A percentile compares a stretch with the other conserved stretches of the same genome.
Conservation (phyloP, 2,113 vertebrate species). For the Argyrosomus japonicus region DNA sequence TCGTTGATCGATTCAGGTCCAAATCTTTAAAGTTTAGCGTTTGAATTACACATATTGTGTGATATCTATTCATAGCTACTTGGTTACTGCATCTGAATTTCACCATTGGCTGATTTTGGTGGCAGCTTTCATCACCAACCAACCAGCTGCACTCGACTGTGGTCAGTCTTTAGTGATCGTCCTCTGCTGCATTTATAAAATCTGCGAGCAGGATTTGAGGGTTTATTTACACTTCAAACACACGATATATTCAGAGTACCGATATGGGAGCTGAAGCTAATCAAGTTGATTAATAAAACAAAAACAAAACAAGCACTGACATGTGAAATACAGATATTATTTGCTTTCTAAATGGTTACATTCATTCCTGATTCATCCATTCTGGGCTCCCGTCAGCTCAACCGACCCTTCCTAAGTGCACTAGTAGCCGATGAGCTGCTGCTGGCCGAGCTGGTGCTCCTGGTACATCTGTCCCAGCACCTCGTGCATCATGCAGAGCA, state of each 20-base stretch:
- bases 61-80: no score
- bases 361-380: background rate
- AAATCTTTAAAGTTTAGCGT: no score
- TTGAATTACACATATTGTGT: no score
- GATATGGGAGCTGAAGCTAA: background rate
- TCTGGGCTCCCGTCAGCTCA: background rate
- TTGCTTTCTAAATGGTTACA: conserved; percentile 3
- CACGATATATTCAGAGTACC: background rate
- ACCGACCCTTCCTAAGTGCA: conserved; percentile 24
- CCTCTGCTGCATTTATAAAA: no score
- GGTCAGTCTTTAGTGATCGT: no score
- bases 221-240: no score
- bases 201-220: no score
- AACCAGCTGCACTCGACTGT: no score
- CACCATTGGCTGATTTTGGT: no score
- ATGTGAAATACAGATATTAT: background rate
- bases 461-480: conserved; percentile 88
- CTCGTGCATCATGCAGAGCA: conserved; percentile 91
- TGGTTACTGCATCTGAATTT: no score
- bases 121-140: no score
- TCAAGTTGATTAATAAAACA: conserved; percentile 20
- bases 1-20: no score
- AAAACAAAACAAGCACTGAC: conserved; percentile 23
- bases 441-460: conserved; percentile 78
- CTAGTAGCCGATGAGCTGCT: conserved; percentile 33